phyloP scores from a whole-genome alignment of 2,888 invertebrate species.

The Callyntrura guangdongensis region DNA sequence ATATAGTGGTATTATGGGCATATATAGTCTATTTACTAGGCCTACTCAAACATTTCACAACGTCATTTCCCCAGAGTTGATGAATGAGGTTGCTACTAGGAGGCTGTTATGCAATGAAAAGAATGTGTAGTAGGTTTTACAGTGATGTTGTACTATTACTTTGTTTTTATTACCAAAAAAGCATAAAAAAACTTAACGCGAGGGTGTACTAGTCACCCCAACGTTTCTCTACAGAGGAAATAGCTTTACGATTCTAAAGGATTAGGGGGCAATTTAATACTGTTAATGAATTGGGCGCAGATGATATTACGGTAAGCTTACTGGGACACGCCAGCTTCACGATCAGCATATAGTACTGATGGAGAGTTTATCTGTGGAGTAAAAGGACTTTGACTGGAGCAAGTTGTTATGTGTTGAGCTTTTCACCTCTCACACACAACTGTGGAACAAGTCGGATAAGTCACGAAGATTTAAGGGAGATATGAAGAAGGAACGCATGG shows the following conservation, averaged over 20 bases:
- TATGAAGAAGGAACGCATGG: constrained; percentile 23
- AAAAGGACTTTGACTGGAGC: constrained; percentile 15
- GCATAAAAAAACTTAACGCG: not conserved
- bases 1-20: not conserved
- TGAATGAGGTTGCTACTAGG: constrained; percentile 24
- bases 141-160: not conserved
- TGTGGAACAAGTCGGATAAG: constrained; percentile 59
- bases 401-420: constrained; percentile 72
- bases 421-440: constrained; percentile 71
- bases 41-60: constrained; percentile 15
- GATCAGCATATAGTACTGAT: not conserved
- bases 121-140: not conserved
- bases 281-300: not conserved
- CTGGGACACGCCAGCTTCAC: not conserved
- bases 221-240: constrained; percentile 13
- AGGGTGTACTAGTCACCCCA: constrained; percentile 55
- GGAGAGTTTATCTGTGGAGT: not conserved
- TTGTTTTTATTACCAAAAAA: not conserved
- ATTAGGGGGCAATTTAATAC: constrained; percentile 48
- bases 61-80: constrained; percentile 4
- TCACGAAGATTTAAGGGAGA: constrained; percentile 62
- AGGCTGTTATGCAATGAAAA: not conserved
- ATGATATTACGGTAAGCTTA: not conserved
- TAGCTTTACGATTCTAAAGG: not conserved
- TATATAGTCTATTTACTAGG: no score